Conservation (phyloP, 2,797 vertebrate genomes). For the Falco naumanni region DNA sequence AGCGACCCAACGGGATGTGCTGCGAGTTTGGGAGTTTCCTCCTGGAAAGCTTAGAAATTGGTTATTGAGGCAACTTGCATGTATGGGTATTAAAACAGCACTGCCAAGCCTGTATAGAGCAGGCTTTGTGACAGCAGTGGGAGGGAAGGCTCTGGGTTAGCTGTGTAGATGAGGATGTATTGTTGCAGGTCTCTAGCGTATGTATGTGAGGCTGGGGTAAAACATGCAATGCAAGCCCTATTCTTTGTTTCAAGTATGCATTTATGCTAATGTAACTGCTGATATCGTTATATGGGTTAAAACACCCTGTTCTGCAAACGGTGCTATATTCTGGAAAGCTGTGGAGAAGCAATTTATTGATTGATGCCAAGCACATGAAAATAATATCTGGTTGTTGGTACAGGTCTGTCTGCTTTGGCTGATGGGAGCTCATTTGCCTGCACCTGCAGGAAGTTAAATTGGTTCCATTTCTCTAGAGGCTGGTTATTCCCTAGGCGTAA, state of each 20-base stretch:
- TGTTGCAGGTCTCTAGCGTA: not conserved
- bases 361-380: fast-evolving
- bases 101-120: not conserved
- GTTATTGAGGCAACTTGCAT: not conserved
- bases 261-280: not conserved
- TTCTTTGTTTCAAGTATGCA: not conserved
- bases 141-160: not conserved
- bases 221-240: not conserved
- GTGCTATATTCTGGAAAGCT: not conserved
- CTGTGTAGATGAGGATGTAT: not conserved
- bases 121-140: not conserved
- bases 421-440: fast-evolving
- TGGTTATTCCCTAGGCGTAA: not conserved
- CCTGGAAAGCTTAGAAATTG: not conserved
- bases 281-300: fast-evolving
- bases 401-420: not conserved
- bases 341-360: not conserved
- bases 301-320: not conserved
- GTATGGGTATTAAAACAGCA: not conserved
- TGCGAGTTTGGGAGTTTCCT: not conserved
- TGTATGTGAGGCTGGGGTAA: not conserved
- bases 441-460: not conserved
- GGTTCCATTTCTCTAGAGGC: not conserved
- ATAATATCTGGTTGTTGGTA: not conserved
- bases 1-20: not conserved